A percentile compares a stretch with the other conserved stretches of the same genome.
Evolutionary conservation across 2,113 vertebrate species (phyloP).

Genomic region (Sander lucioperca): DNA sequence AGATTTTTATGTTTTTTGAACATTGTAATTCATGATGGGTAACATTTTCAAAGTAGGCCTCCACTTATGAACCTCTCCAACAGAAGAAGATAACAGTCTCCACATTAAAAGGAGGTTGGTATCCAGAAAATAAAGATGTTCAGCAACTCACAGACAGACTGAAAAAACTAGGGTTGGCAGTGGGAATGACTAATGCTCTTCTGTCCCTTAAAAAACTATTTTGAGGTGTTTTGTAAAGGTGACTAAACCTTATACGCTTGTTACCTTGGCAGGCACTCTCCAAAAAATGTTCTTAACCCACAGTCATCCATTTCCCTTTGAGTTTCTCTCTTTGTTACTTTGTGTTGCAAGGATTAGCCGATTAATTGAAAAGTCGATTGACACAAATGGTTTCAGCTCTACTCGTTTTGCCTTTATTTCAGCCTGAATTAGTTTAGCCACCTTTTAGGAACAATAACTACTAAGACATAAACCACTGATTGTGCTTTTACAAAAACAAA

Average conservation of each 20-base stretch:
- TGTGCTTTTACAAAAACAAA: neutral
- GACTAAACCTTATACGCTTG: neutral
- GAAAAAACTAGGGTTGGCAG: neutral
- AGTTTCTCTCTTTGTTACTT: neutral
- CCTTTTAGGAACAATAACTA: neutral
- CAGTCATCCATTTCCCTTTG: neutral
- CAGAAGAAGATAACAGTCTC: neutral
- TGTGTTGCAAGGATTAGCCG: neutral
- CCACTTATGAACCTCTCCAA: neutral
- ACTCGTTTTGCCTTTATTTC: neutral
- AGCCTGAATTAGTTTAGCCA: neutral
- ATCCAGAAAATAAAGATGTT: neutral
- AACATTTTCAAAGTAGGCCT: neutral
- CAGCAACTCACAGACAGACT: neutral
- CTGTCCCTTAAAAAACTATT: neutral
- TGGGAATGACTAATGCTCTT: neutral
- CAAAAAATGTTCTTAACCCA: neutral
- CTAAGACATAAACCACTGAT: neutral
- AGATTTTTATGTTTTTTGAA: slow-evolving; percentile 1
- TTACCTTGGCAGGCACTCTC: neutral
- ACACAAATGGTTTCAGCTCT: neutral
- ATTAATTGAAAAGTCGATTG: neutral
- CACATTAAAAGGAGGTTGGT: neutral
- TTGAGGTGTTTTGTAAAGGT: neutral
- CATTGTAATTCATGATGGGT: neutral